These are phyloP conservation scores for Propithecus perrieri DNA, from an alignment of 2,797 vertebrate species.

Conservation along the genomic window DNA sequence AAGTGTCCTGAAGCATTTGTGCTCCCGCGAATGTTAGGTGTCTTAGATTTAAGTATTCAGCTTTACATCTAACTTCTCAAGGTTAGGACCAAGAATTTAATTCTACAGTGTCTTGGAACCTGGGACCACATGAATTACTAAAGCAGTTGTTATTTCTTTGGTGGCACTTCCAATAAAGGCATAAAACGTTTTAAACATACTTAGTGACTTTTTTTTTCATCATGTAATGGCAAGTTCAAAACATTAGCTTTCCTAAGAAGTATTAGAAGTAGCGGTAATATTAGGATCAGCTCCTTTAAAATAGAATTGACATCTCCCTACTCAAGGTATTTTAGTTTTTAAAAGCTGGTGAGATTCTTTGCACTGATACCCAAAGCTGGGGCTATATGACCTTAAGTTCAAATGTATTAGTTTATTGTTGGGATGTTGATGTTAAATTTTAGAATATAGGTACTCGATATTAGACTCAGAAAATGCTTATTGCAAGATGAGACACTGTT, in stretches of 20 bases:
- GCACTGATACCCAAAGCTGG: not conserved
- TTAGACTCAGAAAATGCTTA: not conserved
- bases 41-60: not conserved
- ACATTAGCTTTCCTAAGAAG: not conserved
- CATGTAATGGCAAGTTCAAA: constrained; percentile 11
- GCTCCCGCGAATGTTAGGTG: not conserved
- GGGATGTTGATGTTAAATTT: not conserved
- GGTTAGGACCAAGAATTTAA: not conserved
- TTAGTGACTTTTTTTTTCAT: not conserved
- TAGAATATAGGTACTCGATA: not conserved
- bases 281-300: not conserved
- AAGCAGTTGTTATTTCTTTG: not conserved
- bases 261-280: not conserved
- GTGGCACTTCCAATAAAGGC: not conserved
- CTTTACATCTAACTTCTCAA: not conserved
- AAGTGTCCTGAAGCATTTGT: not conserved
- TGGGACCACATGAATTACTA: not conserved
- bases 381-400: not conserved
- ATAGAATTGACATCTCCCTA: not conserved
- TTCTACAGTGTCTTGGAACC: not conserved
- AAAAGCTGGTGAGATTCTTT: not conserved
- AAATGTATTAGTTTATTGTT: not conserved
- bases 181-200: not conserved
- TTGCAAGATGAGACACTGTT: not conserved
- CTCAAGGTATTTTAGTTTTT: not conserved